phyloP scores from a whole-genome alignment of 2,113 vertebrate species.

The Trogon surrucura region DNA sequence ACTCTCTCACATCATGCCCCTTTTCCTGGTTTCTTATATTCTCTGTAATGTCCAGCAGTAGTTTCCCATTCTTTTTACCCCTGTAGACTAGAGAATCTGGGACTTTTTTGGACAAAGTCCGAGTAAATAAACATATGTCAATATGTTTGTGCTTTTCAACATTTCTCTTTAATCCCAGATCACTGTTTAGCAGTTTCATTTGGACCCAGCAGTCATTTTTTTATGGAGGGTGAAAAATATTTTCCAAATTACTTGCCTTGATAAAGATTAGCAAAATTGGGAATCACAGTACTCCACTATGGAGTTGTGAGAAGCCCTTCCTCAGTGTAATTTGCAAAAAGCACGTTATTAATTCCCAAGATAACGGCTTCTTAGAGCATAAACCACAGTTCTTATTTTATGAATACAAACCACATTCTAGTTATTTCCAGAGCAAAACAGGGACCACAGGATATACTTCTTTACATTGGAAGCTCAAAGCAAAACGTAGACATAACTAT shows the following conservation, averaged over 20 bases:
- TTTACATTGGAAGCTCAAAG: not conserved
- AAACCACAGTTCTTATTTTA: not conserved
- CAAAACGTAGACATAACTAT: not conserved
- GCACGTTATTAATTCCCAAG: not conserved
- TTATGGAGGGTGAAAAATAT: not conserved
- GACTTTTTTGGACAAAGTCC: not conserved
- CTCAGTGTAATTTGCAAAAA: not conserved
- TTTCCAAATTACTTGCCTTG: not conserved
- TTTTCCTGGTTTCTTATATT: not conserved
- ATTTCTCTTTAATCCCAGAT: not conserved
- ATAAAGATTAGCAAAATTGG: not conserved
- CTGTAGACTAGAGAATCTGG: not conserved
- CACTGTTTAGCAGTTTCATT: not conserved
- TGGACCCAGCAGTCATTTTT: not conserved
- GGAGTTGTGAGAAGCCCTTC: not conserved
- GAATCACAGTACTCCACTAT: not conserved
- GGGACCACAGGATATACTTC: not conserved
- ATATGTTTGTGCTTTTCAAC: not conserved
- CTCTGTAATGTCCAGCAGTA: not conserved
- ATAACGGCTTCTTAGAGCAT: not conserved
- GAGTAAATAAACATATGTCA: not conserved
- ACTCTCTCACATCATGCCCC: fast-evolving
- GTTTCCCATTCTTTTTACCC: not conserved
- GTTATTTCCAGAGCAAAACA: not conserved
- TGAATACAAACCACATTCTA: not conserved